Conservation (phyloP, 2,113 vertebrate genomes). For the Campylomormyrus numenius region DNA sequence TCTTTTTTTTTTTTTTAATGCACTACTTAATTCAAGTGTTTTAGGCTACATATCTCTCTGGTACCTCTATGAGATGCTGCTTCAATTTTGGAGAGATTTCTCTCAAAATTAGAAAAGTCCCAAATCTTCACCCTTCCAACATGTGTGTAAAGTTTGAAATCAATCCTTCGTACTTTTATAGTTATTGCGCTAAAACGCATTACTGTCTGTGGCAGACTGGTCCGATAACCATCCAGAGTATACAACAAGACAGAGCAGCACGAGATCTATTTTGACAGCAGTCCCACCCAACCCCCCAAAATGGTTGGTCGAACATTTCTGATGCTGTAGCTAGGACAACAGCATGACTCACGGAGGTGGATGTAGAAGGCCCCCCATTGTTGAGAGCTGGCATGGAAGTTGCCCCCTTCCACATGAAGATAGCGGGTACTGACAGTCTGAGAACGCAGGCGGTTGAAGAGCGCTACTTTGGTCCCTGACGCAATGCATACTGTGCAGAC, state of each 20-base stretch:
- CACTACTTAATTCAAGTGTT: too few species aligned
- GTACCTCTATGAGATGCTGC: too few species aligned
- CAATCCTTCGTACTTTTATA: background rate
- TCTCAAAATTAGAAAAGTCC: too few species aligned
- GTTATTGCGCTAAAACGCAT: background rate
- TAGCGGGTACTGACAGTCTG: slow-evolving; percentile 98
- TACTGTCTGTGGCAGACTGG: background rate
- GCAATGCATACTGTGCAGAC: slow-evolving; percentile 89
- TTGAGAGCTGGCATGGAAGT: slow-evolving; percentile 98
- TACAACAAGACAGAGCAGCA: background rate
- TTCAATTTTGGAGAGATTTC: too few species aligned
- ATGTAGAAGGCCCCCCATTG: slow-evolving; percentile 99
- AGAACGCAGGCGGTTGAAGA: slow-evolving; percentile 96
- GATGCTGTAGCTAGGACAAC: background rate
- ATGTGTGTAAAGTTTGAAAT: background rate
- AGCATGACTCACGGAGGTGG: slow-evolving; percentile 81
- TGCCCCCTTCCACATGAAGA: slow-evolving; percentile 96
- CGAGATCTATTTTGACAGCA: background rate
- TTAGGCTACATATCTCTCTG: too few species aligned
- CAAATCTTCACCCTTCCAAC: background rate
- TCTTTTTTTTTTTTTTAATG: too few species aligned
- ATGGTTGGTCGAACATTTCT: background rate
- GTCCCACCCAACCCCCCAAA: background rate
- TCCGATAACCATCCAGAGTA: background rate
- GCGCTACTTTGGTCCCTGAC: slow-evolving; percentile 96